Conservation (phyloP, 2,888 invertebrate genomes). For the Mactromeris polynyma region DNA sequence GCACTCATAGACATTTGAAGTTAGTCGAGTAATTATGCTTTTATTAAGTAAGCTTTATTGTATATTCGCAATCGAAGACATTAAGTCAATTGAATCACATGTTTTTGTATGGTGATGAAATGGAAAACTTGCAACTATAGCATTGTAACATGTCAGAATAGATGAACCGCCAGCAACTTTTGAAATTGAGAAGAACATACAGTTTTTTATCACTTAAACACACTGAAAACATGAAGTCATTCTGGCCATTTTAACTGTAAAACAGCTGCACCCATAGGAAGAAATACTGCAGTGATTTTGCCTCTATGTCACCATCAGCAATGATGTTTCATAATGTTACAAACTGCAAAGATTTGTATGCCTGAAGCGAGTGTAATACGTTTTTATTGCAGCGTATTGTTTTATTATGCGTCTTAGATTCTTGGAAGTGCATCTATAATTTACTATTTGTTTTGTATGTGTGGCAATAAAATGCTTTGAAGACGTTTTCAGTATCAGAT, state of each 20-base stretch:
- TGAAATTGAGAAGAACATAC: too few relatives aligned
- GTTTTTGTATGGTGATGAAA: too few relatives aligned
- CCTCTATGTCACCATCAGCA: not conserved
- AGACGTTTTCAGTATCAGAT: not conserved
- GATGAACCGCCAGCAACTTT: too few relatives aligned
- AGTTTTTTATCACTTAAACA: too few relatives aligned
- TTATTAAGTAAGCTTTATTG: too few relatives aligned
- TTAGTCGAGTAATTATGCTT: too few relatives aligned
- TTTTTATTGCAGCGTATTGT: slow-evolving; percentile 10
- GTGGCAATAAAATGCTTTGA: slow-evolving; percentile 18
- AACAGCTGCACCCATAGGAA: not conserved
- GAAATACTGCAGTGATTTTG: not conserved
- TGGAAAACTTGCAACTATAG: too few relatives aligned
- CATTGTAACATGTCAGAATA: too few relatives aligned
- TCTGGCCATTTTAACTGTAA: not conserved
- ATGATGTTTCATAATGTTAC: not conserved
- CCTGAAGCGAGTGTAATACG: slow-evolving; percentile 7
- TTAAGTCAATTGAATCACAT: too few relatives aligned
- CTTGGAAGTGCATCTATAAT: slow-evolving; percentile 17
- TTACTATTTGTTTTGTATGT: slow-evolving; percentile 12
- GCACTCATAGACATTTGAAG: too few relatives aligned
- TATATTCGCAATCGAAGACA: too few relatives aligned
- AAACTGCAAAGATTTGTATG: not conserved
- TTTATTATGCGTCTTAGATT: not conserved
- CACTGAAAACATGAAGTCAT: not conserved